These are phyloP conservation scores for Contarinia nasturtii DNA, from an alignment of 1,140 invertebrate species.

Conservation along the genomic window DNA sequence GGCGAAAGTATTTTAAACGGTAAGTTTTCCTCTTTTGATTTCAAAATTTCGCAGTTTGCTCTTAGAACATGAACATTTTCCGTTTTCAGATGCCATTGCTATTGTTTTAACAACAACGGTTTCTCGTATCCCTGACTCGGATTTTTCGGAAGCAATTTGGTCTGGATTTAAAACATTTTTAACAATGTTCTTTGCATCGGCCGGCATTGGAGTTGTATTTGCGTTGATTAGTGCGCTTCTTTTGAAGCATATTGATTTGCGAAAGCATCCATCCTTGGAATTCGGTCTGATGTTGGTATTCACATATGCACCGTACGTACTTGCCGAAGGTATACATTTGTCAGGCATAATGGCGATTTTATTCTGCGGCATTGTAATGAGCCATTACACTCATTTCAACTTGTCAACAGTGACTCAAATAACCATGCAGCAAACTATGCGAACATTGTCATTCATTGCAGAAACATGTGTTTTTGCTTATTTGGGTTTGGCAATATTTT, in stretches of 20 bases:
- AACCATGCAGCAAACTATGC: conserved; percentile 97
- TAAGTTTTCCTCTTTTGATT: too few species aligned
- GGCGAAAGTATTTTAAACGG: conserved; percentile 93
- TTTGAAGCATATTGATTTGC: conserved; percentile 87
- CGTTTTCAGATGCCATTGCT: conserved; percentile 59
- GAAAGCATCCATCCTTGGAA: conserved; percentile 95
- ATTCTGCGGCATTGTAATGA: conserved; percentile 98
- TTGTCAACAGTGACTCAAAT: conserved; percentile 96
- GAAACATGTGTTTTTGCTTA: conserved; percentile 99
- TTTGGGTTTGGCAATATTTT: conserved; percentile 91
- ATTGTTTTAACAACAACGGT: conserved; percentile 90
- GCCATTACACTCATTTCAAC: conserved; percentile 98
- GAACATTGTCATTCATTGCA: conserved; percentile 92
- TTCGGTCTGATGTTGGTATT: conserved; percentile 98
- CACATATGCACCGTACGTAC: conserved; percentile 92
- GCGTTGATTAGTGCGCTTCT: conserved; percentile 85
- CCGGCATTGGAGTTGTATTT: conserved; percentile 89
- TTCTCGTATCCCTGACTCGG: conserved; percentile 24
- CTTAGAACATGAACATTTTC: too few species aligned
- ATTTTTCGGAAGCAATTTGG: conserved; percentile 66
- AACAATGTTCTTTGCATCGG: conserved; percentile 95
- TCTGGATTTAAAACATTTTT: conserved; percentile 82
- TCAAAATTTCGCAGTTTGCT: too few species aligned
- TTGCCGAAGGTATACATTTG: conserved; percentile 91
- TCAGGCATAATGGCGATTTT: conserved; percentile 97